These are phyloP conservation scores for Entelurus aequoreus DNA, from an alignment of 2,113 vertebrate genomes.

Conservation along the genomic window DNA sequence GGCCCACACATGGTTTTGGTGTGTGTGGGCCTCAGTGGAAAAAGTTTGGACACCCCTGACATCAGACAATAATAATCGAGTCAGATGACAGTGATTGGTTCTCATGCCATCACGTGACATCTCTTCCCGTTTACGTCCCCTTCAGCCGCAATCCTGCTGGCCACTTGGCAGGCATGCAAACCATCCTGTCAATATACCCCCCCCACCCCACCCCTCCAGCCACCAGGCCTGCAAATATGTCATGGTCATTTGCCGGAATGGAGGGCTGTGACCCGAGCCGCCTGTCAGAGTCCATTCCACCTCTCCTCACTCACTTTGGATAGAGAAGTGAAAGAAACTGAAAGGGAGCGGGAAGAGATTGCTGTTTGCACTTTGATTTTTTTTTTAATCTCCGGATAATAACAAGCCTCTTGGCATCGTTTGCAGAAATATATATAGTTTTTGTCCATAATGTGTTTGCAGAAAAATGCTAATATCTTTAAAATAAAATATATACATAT, in stretches of 20 bases:
- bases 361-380: constrained; percentile 32
- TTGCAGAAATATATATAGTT: no score
- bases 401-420: constrained; percentile 40
- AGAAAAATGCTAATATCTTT: no score
- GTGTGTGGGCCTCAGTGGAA: no score
- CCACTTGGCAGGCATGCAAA: constrained; percentile 67
- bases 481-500: no score
- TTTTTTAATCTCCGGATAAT: constrained; percentile 29
- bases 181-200: constrained; percentile 55
- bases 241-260: constrained; percentile 56
- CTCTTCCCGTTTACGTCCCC: constrained; percentile 38
- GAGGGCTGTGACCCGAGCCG: constrained; percentile 60
- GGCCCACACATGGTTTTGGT: no score
- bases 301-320: constrained; percentile 53
- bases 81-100: constrained; percentile 31
- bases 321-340: constrained; percentile 30
- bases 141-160: constrained; percentile 41
- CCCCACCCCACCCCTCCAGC: constrained; percentile 19
- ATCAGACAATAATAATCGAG: neutral
- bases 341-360: constrained; percentile 14
- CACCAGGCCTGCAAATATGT: constrained; percentile 57
- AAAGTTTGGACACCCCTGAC: no score
- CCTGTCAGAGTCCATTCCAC: constrained; percentile 57
- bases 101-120: constrained; percentile 41
- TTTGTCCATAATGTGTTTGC: constrained; percentile 11